Evolutionary conservation across 2,797 vertebrate species (phyloP), one percentile per base, ranked within the genome.

Genomic region (Hydrocynus forskahlii): DNA sequence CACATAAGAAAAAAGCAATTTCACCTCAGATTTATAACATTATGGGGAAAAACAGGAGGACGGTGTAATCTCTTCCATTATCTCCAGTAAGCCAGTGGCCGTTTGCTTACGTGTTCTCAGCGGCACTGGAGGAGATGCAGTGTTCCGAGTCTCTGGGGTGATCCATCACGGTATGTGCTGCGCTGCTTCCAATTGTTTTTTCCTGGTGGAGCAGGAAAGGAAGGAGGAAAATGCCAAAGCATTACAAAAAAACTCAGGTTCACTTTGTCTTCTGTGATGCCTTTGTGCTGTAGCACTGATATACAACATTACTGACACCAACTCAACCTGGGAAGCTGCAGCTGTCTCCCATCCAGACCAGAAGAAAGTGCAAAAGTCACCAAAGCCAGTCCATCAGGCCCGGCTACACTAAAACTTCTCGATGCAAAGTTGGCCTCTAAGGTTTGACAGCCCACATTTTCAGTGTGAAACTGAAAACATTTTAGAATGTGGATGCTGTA

Each of bases 131-230:
- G 87, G 87, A 89, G 83, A 91, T 89, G 86, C 81, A 90, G 81
- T 88, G 86, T 80, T 35, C 85, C 71, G 79, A 80, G 80, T 88
- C 87, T 84, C 87, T 62, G 77, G 79, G 78, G 88, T 88, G 80
- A 93, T 95, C 89, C 88, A 94, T 94, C 92, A 93, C 77, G 75
- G 83, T 84, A 77, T 76, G 78, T 81, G 80, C 82, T 85, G 74
- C 88, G 87, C 88, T 89, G 86, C 88, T 92, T 92, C 80, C 89
- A 91, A 88, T 91, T 88, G 89, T 91, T 94, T 92, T n/a, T 89
- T 91, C 83, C 90, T 89, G 88, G 87, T 86, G 88, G 78, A 86
- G 83, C 59, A 78, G 85, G 81, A 85, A 87, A 83, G 71, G 89
- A 74, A 40, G 14, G 54, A 17, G 19, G 84, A 90, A 83, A 91